phyloP scores from a whole-genome alignment of 2,888 invertebrate species.

The Ichneumoninae sp. region DNA sequence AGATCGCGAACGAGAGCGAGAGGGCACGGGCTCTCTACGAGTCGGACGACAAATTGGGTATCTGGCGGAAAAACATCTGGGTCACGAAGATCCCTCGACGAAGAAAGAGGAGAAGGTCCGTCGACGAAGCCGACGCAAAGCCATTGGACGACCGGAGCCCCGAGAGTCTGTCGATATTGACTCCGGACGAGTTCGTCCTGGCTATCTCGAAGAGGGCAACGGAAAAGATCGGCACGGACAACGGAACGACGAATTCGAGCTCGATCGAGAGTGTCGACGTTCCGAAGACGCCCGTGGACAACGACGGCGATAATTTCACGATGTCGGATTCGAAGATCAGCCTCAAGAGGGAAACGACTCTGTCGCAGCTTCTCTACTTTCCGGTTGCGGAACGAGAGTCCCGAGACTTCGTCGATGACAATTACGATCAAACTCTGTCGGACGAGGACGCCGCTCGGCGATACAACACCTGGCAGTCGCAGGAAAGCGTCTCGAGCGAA shows the following conservation, averaged over 20 bases:
- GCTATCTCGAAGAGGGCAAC: slow-evolving; percentile 65
- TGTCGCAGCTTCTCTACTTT: slow-evolving; percentile 51
- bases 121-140: not conserved
- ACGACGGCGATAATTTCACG: slow-evolving; percentile 40
- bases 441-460: slow-evolving; percentile 55
- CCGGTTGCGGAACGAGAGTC: slow-evolving; percentile 35
- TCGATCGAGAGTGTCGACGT: not conserved
- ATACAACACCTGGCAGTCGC: slow-evolving; percentile 78
- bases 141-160: slow-evolving; percentile 1
- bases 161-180: slow-evolving; percentile 66
- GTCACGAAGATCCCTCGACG: slow-evolving; percentile 73
- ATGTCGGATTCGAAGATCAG: slow-evolving; percentile 49
- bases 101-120: slow-evolving; percentile 57
- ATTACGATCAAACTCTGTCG: slow-evolving; percentile 55
- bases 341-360: slow-evolving; percentile 66
- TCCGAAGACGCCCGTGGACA: not conserved
- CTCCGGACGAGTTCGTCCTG: slow-evolving; percentile 71
- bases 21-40: slow-evolving; percentile 69
- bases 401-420: slow-evolving; percentile 44
- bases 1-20: slow-evolving; percentile 77
- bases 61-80: slow-evolving; percentile 79
- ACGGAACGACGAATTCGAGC: slow-evolving; percentile 24
- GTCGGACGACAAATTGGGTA: slow-evolving; percentile 71
- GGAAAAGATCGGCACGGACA: slow-evolving; percentile 32
- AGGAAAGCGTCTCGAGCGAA: slow-evolving; percentile 90